Evolutionary conservation across 2,113 vertebrate genomes (phyloP).

Genomic region (Phalacrocorax aristotelis): DNA sequence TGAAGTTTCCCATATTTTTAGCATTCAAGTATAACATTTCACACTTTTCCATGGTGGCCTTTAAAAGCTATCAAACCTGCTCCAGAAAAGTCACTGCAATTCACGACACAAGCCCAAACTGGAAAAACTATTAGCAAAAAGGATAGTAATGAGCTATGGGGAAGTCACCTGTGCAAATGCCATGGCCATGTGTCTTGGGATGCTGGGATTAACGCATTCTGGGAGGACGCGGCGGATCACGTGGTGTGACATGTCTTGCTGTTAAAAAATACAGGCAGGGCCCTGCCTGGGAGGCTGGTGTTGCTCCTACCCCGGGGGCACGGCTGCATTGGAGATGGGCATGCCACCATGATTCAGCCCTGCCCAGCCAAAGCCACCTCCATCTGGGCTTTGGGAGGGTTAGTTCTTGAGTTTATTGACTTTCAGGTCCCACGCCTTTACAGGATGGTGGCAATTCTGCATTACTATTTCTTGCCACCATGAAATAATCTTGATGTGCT

Average conservation of each 20-base stretch:
- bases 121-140: not conserved
- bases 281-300: not conserved
- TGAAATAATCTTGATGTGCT: fast-evolving
- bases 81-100: not conserved
- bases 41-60: not conserved
- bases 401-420: not conserved
- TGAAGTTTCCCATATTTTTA: not conserved
- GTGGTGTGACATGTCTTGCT: not conserved
- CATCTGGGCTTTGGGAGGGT: not conserved
- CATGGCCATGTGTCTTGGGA: not conserved
- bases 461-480: not conserved
- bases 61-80: not conserved
- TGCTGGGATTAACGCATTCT: not conserved
- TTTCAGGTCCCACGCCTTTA: not conserved
- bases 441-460: not conserved
- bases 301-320: not conserved
- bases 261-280: not conserved
- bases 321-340: not conserved
- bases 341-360: not conserved
- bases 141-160: not conserved
- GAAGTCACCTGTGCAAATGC: not conserved
- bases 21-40: not conserved
- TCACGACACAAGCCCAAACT: not conserved
- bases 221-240: not conserved
- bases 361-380: not conserved